Evolutionary conservation across 2,797 vertebrate species (phyloP).

Genomic region (Falco cherrug): DNA sequence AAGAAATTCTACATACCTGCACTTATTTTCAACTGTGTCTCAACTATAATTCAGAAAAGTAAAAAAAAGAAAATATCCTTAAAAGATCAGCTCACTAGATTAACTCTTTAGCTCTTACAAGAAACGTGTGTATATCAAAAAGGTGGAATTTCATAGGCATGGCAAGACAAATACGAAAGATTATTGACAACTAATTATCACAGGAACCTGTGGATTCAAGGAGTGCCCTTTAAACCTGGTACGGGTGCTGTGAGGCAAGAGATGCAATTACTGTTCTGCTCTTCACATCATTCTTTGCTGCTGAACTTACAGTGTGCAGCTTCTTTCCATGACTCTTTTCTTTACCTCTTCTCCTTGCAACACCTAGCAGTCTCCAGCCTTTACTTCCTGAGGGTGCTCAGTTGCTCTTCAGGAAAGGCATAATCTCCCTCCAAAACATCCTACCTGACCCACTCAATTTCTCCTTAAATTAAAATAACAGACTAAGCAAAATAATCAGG

Average conservation of each 20-base stretch:
- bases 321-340: not conserved
- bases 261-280: not conserved
- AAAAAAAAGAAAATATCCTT: not conserved
- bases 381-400: not conserved
- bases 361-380: not conserved
- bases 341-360: not conserved
- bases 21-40: not conserved
- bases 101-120: not conserved
- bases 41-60: not conserved
- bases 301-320: accelerated
- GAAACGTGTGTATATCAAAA: not conserved
- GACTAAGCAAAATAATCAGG: not conserved
- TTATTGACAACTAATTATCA: not conserved
- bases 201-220: not conserved
- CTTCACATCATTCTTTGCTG: not conserved
- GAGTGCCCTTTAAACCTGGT: not conserved
- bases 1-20: not conserved
- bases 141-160: not conserved
- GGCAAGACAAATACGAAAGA: not conserved
- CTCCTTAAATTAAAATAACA: not conserved
- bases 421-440: not conserved
- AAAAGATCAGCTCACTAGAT: not conserved
- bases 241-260: not conserved
- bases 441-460: not conserved
- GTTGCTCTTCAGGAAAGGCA: accelerated